Evolutionary conservation across 2,888 invertebrate species (phyloP), one percentile per base, ranked within the genome.

Genomic region (Pachycephus smyrnensis): DNA sequence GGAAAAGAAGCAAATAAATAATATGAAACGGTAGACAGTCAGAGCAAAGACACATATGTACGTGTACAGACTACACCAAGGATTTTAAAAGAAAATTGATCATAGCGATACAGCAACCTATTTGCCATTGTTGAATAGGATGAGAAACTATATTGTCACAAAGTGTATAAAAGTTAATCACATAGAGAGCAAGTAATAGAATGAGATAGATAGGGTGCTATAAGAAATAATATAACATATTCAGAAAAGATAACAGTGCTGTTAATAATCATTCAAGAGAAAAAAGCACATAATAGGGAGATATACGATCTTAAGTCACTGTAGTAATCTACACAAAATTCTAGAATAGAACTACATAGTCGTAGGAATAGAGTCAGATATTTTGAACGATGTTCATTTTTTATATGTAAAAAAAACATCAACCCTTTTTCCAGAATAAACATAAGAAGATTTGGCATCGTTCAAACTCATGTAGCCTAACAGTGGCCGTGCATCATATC

Each of bases 1-100:
- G 81, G 84, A 80, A 77, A 84, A 85, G 71, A 75, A 40, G 37
- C 73, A 76, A n/a, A 36, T 30, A 33, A 77, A 80, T 68, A 81
- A 76, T 9, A 33, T 68, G 35, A 33, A 11, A 23, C 31, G 35
- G 1, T n/a, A 35, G 71, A 31, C n/a, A 35, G 30, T 55, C 55
- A 55, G 23, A 55, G 55, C 55, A 55, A 55, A 23, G 23, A 55
- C 9, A 2, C 23, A 0, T 23, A 23, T 23, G 12, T 12, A 37
- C 12, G 9, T 35, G 35, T 9, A 9, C 55, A 55, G 12, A 37
- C 12, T 15, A 55, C 55, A 55, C 55, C 55, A 9, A 23, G 23
- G 2, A 55, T 55, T 23, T 55, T 2, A 12, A 11, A 36, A 36
- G 1, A 36, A 37, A 37, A 37, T 37, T 55, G 0, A 55, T 55